Evolutionary conservation across 2,888 invertebrate species (phyloP).

Genomic region (Pristionchus mayeri): DNA sequence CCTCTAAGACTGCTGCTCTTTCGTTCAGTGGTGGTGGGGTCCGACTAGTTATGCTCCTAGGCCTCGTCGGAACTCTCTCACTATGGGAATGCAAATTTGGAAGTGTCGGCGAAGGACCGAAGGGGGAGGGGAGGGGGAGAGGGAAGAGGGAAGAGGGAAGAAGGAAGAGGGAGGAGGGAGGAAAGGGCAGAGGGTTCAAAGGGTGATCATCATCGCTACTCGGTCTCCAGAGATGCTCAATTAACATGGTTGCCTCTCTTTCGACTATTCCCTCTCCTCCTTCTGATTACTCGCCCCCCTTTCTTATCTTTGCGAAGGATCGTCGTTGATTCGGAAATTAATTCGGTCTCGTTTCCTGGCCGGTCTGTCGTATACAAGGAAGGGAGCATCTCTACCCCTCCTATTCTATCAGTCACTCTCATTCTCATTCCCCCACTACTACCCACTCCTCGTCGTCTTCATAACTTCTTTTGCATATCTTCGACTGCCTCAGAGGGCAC

Average conservation of each 20-base stretch:
- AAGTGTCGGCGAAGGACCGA: conserved; percentile 33
- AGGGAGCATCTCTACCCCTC: neutral
- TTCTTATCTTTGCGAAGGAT: neutral
- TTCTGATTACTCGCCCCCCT: conserved; percentile 22
- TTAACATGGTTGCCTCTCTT: conserved; percentile 21
- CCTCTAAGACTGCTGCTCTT: neutral
- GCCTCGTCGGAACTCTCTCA: conserved; percentile 28
- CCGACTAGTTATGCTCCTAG: conserved; percentile 30
- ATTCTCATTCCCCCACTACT: conserved; percentile 8
- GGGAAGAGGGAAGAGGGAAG: too few relatives aligned
- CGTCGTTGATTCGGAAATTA: conserved; percentile 49
- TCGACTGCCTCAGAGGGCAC: conserved; percentile 22
- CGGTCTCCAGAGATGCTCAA: conserved; percentile 7
- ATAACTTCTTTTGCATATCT: conserved; percentile 27
- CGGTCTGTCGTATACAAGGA: neutral
- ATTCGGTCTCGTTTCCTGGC: conserved; percentile 20
- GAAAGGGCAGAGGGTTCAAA: neutral
- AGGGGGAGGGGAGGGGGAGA: conserved; percentile 5
- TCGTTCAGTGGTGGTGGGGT: neutral
- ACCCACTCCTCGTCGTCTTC: neutral
- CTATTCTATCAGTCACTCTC: conserved; percentile 30
- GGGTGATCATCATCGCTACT: conserved; percentile 10
- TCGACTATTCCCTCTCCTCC: neutral
- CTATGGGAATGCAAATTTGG: conserved; percentile 43
- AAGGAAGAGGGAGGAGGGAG: neutral